These are phyloP conservation scores for Potorous gilbertii DNA, from an alignment of 2,797 vertebrate species.

Conservation along the genomic window DNA sequence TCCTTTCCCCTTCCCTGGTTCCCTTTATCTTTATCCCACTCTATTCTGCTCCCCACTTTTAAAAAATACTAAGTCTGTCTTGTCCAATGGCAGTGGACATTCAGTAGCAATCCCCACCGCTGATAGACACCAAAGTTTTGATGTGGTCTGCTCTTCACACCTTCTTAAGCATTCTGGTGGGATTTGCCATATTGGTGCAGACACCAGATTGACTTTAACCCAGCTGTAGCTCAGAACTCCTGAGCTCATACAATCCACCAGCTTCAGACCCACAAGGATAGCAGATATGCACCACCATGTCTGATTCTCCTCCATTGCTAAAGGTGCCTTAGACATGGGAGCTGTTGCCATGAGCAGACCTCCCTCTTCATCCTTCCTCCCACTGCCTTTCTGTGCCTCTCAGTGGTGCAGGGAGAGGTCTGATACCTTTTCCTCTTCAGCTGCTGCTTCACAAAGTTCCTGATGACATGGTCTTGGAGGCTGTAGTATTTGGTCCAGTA, in stretches of 20 bases:
- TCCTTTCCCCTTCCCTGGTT: background rate
- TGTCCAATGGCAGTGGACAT: background rate
- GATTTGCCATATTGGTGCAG: background rate
- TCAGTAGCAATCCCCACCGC: background rate
- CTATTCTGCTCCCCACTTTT: background rate
- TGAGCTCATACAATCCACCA: background rate
- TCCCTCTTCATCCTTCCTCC: background rate
- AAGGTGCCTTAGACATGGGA: background rate
- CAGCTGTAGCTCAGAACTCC: background rate
- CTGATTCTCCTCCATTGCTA: background rate
- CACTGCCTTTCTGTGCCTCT: background rate
- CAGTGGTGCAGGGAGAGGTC: rapidly evolving
- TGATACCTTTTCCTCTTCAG: constrained; percentile 37
- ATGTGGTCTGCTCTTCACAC: background rate
- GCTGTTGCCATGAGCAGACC: background rate
- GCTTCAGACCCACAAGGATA: background rate
- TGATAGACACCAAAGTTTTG: background rate
- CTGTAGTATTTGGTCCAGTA: constrained; percentile 78
- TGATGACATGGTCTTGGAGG: background rate
- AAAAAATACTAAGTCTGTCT: background rate
- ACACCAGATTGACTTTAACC: background rate
- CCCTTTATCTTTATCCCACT: background rate
- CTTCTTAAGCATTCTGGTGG: background rate
- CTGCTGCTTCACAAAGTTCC: background rate
- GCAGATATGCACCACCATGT: background rate